Percentiles rank a stretch among this genome's conserved stretches.
phyloP scores from a whole-genome alignment of 2,113 vertebrate genomes.

The Catharus minimus region DNA sequence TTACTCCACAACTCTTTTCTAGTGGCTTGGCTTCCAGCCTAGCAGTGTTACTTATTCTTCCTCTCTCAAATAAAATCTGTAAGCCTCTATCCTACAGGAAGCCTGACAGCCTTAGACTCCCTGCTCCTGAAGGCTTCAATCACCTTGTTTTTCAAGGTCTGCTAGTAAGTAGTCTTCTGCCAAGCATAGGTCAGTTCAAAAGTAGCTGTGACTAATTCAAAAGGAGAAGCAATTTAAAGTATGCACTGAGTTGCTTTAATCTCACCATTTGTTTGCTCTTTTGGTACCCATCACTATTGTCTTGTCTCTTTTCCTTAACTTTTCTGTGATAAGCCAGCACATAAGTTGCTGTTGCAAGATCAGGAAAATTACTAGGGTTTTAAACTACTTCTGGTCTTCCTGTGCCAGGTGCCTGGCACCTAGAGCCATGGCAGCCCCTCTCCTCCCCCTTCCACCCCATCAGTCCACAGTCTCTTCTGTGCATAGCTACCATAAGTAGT shows the following conservation, averaged over 20 bases:
- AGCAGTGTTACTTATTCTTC: not conserved
- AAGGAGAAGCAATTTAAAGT: not conserved
- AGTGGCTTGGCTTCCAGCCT: slow-evolving; percentile 4
- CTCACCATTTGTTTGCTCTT: not conserved
- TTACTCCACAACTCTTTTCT: not conserved
- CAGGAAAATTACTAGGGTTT: not conserved
- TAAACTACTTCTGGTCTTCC: not conserved
- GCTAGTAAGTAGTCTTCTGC: not conserved
- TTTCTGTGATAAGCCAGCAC: not conserved
- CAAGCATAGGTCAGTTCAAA: not conserved
- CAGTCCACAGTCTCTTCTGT: not conserved
- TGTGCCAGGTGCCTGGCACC: not conserved
- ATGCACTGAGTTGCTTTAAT: not conserved
- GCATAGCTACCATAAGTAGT: not conserved
- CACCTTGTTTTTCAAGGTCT: not conserved
- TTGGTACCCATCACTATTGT: not conserved
- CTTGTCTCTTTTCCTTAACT: not conserved
- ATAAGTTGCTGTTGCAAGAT: not conserved
- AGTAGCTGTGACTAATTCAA: not conserved
- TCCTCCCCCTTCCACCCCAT: not conserved
- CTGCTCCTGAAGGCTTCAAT: not conserved
- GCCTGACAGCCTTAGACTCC: not conserved
- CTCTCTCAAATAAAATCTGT: not conserved
- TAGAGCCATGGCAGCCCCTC: accelerated
- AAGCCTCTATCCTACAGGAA: not conserved